Conservation (phyloP, 2,113 vertebrate species). For the Elgaria multicarinata region DNA sequence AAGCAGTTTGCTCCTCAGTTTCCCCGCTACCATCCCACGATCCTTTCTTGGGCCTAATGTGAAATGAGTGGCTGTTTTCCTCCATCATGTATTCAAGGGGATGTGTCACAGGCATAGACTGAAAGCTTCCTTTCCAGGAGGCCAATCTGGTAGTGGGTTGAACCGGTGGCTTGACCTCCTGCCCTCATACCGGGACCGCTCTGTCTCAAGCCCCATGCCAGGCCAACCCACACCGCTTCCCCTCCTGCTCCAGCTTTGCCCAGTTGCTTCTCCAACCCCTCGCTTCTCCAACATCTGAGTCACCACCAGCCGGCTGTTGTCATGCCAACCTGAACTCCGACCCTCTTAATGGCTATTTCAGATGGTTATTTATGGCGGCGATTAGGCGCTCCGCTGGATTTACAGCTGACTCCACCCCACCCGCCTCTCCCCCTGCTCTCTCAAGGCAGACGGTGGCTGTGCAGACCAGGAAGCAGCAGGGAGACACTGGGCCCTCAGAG, state of each 20-base stretch:
- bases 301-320: constrained; percentile 43
- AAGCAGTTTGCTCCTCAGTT: background rate
- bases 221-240: background rate
- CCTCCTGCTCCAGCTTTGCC: background rate
- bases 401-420: constrained; percentile 30
- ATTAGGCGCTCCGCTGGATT: constrained; percentile 51
- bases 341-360: constrained; percentile 60
- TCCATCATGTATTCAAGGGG: background rate
- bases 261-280: background rate
- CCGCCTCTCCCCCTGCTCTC: background rate
- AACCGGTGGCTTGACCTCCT: background rate
- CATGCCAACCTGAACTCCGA: constrained; percentile 53
- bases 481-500: background rate
- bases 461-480: background rate
- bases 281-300: constrained; percentile 1
- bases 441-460: background rate
- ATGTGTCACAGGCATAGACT: background rate
- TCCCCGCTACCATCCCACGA: background rate
- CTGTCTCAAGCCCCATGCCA: too few species aligned
- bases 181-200: too few species aligned
- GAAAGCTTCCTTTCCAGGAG: background rate
- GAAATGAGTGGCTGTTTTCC: background rate
- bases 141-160: background rate
- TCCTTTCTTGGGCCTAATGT: background rate
- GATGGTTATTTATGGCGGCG: constrained; percentile 54